Conservation (phyloP, 37 sponge, comb jelly and placozoan species). For the Dysidea cf. avara region DNA sequence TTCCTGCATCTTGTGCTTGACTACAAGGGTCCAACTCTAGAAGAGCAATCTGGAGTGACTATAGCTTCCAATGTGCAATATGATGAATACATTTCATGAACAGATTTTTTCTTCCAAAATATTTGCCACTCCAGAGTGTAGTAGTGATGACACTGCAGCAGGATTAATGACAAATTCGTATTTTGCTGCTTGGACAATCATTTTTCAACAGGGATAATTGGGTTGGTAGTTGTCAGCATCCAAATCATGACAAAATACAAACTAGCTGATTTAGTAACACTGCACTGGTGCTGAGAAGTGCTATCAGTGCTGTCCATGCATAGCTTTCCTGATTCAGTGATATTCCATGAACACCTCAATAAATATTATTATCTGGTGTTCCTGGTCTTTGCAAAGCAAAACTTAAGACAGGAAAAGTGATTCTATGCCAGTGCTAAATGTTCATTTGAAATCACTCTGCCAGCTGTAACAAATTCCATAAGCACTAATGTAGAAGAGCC, state of each 20-base stretch:
- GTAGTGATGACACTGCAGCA: conserved; percentile 11
- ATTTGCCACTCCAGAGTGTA: conserved; percentile 17
- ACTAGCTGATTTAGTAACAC: neutral
- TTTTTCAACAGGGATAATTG: neutral
- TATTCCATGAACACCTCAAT: neutral
- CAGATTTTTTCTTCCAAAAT: conserved; percentile 9
- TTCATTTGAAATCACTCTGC: neutral
- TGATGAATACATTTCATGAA: neutral
- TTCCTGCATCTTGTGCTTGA: neutral
- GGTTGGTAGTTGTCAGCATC: conserved; percentile 12
- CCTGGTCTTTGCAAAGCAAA: neutral
- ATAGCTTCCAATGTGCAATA: neutral
- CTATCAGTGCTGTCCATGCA: neutral
- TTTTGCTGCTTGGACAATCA: conserved; percentile 8
- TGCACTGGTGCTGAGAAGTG: neutral
- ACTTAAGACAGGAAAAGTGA: neutral
- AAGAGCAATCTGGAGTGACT: conserved; percentile 5
- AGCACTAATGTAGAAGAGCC: conserved; percentile 10
- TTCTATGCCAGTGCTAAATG: neutral
- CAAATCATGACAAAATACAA: conserved; percentile 4
- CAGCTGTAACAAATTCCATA: neutral
- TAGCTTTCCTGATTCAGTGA: neutral
- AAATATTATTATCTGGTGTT: neutral
- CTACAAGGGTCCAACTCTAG: neutral
- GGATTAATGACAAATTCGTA: conserved; percentile 18